These are phyloP conservation scores for Stercorarius parasiticus DNA, from an alignment of 2,113 vertebrate species.

Conservation along the genomic window DNA sequence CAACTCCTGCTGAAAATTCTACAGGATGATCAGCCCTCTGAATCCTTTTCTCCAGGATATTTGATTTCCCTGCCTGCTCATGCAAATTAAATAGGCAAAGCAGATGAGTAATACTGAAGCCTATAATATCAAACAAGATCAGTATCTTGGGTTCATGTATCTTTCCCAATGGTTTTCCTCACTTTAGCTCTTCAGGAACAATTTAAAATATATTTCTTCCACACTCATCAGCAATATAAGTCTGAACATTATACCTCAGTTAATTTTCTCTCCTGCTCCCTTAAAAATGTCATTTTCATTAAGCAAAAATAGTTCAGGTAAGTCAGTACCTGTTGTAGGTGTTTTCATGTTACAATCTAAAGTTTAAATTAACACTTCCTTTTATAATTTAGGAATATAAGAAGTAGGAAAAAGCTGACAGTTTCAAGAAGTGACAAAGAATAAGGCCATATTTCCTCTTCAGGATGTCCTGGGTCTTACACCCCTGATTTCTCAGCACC, in stretches of 20 bases:
- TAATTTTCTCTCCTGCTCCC: neutral
- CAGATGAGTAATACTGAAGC: neutral
- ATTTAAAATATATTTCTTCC: neutral
- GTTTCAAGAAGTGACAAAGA: neutral
- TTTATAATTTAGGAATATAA: neutral
- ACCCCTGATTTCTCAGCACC: neutral
- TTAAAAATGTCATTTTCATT: neutral
- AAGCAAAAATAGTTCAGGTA: neutral
- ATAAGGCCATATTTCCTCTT: neutral
- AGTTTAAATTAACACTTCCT: neutral
- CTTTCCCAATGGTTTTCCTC: neutral
- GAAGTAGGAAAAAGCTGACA: neutral
- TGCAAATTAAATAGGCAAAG: neutral
- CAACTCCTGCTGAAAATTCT: neutral
- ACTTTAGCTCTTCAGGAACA: neutral
- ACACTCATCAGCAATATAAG: neutral
- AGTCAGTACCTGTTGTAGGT: neutral
- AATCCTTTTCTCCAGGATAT: conserved; percentile 34
- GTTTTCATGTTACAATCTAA: neutral
- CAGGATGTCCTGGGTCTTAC: neutral
- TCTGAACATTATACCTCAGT: neutral
- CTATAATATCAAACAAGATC: neutral
- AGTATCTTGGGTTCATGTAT: neutral
- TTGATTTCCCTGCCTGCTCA: neutral
- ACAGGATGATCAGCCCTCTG: neutral